Conservation (phyloP, 2,888 invertebrate genomes). For the Megamerina dolium region DNA sequence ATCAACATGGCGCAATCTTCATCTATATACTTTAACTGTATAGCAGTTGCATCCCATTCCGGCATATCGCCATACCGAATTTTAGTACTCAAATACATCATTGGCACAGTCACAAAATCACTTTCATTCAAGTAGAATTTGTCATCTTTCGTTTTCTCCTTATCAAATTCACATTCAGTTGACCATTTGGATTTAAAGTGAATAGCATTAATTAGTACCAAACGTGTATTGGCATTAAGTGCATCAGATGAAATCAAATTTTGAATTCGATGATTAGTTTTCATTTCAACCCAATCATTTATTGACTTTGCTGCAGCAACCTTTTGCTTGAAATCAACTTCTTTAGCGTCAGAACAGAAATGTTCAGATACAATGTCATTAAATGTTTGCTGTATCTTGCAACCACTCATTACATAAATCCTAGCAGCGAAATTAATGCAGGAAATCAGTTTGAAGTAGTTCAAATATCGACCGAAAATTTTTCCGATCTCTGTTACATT, state of each 20-base stretch:
- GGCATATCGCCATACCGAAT: conserved; percentile 31
- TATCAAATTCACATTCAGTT: conserved; percentile 63
- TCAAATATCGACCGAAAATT: conserved; percentile 33
- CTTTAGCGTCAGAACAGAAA: conserved; percentile 61
- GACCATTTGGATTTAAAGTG: conserved; percentile 83
- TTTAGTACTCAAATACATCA: conserved; percentile 57
- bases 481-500: conserved; percentile 29
- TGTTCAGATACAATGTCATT: conserved; percentile 55
- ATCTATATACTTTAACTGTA: conserved; percentile 69
- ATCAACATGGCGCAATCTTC: conserved; percentile 70
- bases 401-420: conserved; percentile 59
- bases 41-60: conserved; percentile 29
- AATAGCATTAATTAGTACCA: conserved; percentile 78
- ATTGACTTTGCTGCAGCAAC: conserved; percentile 55
- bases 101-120: conserved; percentile 54
- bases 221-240: conserved; percentile 53
- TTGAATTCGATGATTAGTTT: conserved; percentile 79
- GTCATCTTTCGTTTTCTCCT: conserved; percentile 56
- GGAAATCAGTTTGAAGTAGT: conserved; percentile 5
- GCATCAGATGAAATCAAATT: conserved; percentile 60
- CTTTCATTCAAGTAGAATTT: conserved; percentile 60
- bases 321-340: conserved; percentile 57
- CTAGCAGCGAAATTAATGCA: conserved; percentile 62
- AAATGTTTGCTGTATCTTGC: conserved; percentile 54
- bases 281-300: conserved; percentile 73